Evolutionary conservation across 2,113 vertebrate species (phyloP), one percentile per base, ranked within the genome.

Genomic region (Psittacara wagleri): DNA sequence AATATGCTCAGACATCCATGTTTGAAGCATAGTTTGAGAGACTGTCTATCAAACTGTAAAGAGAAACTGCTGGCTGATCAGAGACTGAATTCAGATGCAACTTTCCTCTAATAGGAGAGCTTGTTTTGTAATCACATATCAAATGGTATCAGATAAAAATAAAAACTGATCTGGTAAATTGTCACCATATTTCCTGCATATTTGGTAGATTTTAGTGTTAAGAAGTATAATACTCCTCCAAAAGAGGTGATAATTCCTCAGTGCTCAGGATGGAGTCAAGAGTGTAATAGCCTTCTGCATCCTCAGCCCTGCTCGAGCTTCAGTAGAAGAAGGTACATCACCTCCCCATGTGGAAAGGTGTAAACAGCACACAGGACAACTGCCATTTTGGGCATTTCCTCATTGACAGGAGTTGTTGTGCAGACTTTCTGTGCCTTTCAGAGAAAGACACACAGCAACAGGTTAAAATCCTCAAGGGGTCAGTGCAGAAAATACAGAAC

Each of bases 101-200:
- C 49, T 67, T 68, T 72, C 28, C 48, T 68, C 37, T 44, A 4
- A 31, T 52, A 25, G 17, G 14, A 72, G 37, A 87, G 6, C 6
- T 15, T 86, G 17, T 27, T 69, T 76, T 61, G 29, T 46, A 51
- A 2, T 51, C 0, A 0, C 15, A 3, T 24, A 25, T 43, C 49
- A 49, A 24, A 33, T 10, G 11, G 80, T 35, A 27, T 48, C 37
- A 88, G 43, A 39, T 9, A 23, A 1, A 67, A 76, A 20, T 73
- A 27, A n/a, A 24, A 33, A 28, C 16, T 37, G 9, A 7, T 59
- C 37, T 52, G 66, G 8, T 46, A 61, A 76, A 41, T 44, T 68
- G 13, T 2, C 2, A 0, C 13, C 29, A 13, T 19, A 17, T 90
- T 92, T 63, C 5, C 5, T 14, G 13, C 2, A 2, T 52, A 54